phyloP scores from a whole-genome alignment of 2,888 invertebrate genomes.

The Anticlea derivata region DNA sequence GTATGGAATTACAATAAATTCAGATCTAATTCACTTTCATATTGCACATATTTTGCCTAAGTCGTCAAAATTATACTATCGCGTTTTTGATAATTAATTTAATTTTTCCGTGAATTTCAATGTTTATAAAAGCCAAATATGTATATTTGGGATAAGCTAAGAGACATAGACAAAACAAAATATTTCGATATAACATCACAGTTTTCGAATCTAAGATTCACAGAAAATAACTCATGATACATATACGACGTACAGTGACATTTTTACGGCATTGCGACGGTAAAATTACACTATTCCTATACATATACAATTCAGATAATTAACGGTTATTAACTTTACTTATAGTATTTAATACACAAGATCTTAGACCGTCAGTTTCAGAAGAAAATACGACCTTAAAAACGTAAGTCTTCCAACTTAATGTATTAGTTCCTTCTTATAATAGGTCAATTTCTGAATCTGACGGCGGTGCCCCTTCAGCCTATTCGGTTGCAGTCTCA shows the following conservation, averaged over 20 bases:
- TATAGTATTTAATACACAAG: conserved; percentile 30
- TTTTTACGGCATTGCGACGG: conserved; percentile 9
- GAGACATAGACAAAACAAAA: conserved; percentile 5
- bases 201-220: conserved; percentile 39
- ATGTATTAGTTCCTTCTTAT: too few species aligned
- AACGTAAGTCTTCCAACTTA: background rate
- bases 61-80: too few species aligned
- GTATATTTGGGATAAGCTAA: conserved; percentile 18
- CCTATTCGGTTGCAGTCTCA: conserved; percentile 9
- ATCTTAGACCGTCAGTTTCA: conserved; percentile 17
- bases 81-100: too few species aligned
- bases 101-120: too few species aligned
- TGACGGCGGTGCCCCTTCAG: background rate
- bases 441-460: conserved; percentile 1
- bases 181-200: conserved; percentile 34
- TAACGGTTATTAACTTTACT: conserved; percentile 21
- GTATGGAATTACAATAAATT: background rate
- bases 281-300: conserved; percentile 26
- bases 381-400: background rate
- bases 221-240: conserved; percentile 24
- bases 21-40: conserved; percentile 6
- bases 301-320: conserved; percentile 23
- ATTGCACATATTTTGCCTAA: background rate
- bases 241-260: conserved; percentile 11
- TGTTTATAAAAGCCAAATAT: conserved; percentile 25